These are phyloP conservation scores for Epicauta chinensis DNA, from an alignment of 1,140 invertebrate genomes.

Conservation along the genomic window DNA sequence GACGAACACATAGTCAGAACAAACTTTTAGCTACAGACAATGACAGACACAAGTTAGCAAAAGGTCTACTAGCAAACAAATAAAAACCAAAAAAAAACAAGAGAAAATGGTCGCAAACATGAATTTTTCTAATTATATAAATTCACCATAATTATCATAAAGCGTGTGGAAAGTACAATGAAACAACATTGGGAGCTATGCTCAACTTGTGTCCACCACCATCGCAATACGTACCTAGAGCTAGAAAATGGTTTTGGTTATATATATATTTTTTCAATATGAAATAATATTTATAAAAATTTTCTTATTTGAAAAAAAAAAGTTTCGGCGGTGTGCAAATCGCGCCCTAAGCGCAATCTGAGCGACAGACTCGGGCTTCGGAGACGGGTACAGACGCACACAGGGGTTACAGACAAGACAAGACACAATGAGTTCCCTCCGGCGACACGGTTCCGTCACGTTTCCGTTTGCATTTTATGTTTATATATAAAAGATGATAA, in stretches of 20 bases:
- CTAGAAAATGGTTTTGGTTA: slow-evolving; percentile 17
- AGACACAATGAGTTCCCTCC: slow-evolving; percentile 49
- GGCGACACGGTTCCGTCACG: neutral
- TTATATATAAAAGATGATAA: no score
- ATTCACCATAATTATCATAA: neutral
- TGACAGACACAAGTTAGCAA: slow-evolving; percentile 44
- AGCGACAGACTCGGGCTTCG: slow-evolving; percentile 35
- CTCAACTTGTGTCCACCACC: slow-evolving; percentile 54
- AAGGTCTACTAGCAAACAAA: slow-evolving; percentile 35
- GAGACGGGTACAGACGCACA: slow-evolving; percentile 61
- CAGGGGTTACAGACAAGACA: slow-evolving; percentile 64
- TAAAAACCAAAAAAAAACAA: slow-evolving; percentile 19
- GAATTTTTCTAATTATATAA: slow-evolving; percentile 3
- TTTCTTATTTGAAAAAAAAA: neutral
- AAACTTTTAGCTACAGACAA: slow-evolving; percentile 43
- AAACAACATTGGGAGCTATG: slow-evolving; percentile 28
- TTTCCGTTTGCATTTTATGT: neutral
- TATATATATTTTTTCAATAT: neutral
- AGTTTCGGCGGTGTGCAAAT: slow-evolving; percentile 18
- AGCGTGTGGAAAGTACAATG: neutral
- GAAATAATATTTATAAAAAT: slow-evolving; percentile 2
- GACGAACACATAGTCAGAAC: slow-evolving; percentile 33
- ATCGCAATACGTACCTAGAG: slow-evolving; percentile 40
- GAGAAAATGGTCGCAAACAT: slow-evolving; percentile 20
- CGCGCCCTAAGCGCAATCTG: slow-evolving; percentile 21